Base-by-base conservation (phyloP, 2,113 vertebrate genomes). In the Gadus macrocephalus region DNA sequence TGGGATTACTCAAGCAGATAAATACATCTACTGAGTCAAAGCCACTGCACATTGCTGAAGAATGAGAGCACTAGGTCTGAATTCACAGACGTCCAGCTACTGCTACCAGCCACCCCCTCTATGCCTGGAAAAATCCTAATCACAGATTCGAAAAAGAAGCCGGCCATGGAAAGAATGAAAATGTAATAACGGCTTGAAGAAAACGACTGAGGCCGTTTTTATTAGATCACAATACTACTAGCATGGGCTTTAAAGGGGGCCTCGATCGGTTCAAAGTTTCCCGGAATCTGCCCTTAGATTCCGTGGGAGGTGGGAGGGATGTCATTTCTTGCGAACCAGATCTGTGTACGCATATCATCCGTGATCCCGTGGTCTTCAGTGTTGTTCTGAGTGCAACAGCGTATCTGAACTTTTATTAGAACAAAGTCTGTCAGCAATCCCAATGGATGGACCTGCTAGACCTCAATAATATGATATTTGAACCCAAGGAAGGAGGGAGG, bases 51-150 rank as follows among this genome's bases (percentile, higher is more conserved):
- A 84, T 88, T 86, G 80, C 83, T 80, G 70, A 64, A 42, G 1
- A 79, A 82, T 86, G 86, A 91, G 82, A 68, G 69, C 64, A 69
- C 56, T 0, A 66, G 61, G 72, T 72, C 67, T 53, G 72, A 83
- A 64, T 70, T 67, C 73, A 76, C 72, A 63, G 66, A 81, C 86
- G 83, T 85, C 83, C 82, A 71, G 70, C 80, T 25, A 25, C 25
- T 25, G 25, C 25, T 25, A 25, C 25, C 64, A 27, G 53, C 31
- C 60, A 81, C 80, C 81, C 61, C 64, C 79, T 66, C 67, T 65
- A 0, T 35, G 72, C 68, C 70, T 88, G 84, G 84, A 88, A 89
- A 88, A 82, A 69, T 81, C 71, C 67, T 64, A 68, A 77, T 73
- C 17, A 11, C 69, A 68, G 62, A 15, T 66, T 49, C 12, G 42